phyloP scores from a whole-genome alignment of 1,140 invertebrate genomes.

The Papilio glaucus region DNA sequence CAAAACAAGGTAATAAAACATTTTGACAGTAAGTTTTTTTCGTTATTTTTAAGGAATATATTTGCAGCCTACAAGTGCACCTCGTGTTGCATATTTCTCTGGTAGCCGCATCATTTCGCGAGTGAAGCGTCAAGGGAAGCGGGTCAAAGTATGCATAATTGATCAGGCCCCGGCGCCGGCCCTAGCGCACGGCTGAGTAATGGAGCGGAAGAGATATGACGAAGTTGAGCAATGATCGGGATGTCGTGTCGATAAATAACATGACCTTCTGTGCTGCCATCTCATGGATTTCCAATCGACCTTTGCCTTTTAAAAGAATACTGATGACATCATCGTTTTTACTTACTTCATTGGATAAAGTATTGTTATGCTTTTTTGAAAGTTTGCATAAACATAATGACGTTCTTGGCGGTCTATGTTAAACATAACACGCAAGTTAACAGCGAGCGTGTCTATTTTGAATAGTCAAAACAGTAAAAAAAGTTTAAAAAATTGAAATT shows the following conservation, averaged over 20 bases:
- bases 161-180: conserved; percentile 43
- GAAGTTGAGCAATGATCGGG: conserved; percentile 36
- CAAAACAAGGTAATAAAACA: no score
- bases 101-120: not conserved
- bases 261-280: conserved; percentile 1
- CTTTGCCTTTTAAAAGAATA: not conserved
- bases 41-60: not conserved
- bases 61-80: not conserved
- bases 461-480: no score
- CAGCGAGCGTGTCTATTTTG: no score
- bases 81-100: not conserved
- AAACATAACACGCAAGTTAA: no score
- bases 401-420: no score
- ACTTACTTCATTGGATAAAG: not conserved
- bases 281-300: not conserved
- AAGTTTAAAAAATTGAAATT: no score
- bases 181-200: conserved; percentile 44
- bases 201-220: conserved; percentile 53
- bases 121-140: conserved; percentile 32
- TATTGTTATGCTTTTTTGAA: no score
- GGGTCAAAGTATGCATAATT: conserved; percentile 58
- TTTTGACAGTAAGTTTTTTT: no score
- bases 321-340: not conserved
- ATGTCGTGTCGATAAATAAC: conserved; percentile 28
- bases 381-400: no score